phyloP scores from a whole-genome alignment of 2,113 vertebrate species.

The Elephantulus edwardii region DNA sequence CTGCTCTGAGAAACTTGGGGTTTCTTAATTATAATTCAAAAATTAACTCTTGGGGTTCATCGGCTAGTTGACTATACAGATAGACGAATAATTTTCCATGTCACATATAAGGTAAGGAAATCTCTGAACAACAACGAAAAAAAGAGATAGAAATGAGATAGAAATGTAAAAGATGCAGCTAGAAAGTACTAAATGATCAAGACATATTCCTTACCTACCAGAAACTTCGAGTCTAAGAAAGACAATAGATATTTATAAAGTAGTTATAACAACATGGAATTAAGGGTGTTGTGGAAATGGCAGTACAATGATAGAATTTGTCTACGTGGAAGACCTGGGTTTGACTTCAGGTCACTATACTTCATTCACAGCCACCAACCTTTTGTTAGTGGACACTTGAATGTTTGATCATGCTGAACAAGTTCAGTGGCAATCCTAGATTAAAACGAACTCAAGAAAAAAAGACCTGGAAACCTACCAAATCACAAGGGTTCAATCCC shows the following conservation, averaged over 20 bases:
- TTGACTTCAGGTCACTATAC: background rate
- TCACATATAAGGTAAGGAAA: background rate
- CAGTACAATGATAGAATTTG: background rate
- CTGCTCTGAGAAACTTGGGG: background rate
- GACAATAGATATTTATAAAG: background rate
- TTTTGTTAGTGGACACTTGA: background rate
- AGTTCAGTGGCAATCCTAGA: background rate
- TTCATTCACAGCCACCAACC: background rate
- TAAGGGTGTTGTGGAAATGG: background rate
- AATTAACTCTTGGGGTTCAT: background rate
- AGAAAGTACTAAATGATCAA: background rate
- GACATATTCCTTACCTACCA: background rate
- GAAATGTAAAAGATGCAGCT: no score
- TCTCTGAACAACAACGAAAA: conserved; percentile 2
- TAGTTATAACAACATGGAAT: background rate
- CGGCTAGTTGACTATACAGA: background rate
- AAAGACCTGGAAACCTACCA: background rate
- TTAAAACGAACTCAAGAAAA: background rate
- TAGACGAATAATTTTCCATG: background rate
- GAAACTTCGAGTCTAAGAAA: background rate
- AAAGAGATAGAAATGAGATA: no score
- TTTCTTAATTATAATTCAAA: conserved; percentile 17
- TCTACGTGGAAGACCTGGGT: background rate
- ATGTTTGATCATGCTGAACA: background rate
- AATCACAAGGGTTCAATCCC: background rate